phyloP scores from a whole-genome alignment of 2,888 invertebrate genomes.

The Therioaphis trifolii region DNA sequence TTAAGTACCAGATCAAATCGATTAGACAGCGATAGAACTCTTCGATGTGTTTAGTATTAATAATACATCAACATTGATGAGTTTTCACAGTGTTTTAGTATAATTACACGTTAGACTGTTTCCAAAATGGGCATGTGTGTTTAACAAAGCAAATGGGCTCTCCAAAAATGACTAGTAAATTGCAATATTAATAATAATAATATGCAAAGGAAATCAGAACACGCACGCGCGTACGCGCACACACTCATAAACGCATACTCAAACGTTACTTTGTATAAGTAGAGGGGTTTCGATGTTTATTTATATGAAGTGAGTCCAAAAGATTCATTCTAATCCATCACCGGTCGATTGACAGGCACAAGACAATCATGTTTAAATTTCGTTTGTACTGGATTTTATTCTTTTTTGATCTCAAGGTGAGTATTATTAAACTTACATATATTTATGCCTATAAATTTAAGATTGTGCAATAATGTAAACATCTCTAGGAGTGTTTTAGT shows the following conservation, averaged over 20 bases:
- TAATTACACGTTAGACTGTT: slow-evolving; percentile 18
- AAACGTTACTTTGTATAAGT: not conserved
- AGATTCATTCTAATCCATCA: not conserved
- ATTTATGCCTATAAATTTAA: too few relatives aligned
- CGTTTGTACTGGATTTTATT: not conserved
- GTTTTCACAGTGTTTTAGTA: not conserved
- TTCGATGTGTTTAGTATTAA: not conserved
- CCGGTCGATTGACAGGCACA: not conserved
- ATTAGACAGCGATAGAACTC: not conserved
- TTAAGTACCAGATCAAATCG: slow-evolving; percentile 5
- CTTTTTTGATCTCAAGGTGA: too few relatives aligned
- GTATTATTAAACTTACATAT: too few relatives aligned
- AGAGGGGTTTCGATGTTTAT: slow-evolving; percentile 9
- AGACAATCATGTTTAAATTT: not conserved
- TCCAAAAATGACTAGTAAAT: slow-evolving; percentile 15
- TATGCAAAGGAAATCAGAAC: slow-evolving; percentile 32
- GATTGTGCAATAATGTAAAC: too few relatives aligned
- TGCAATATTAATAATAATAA: slow-evolving; percentile 2
- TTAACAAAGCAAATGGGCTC: slow-evolving; percentile 4
- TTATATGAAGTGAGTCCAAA: not conserved
- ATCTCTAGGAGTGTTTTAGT: not conserved
- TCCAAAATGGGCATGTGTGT: slow-evolving; percentile 31
- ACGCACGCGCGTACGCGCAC: not conserved
- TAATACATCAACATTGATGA: slow-evolving; percentile 16
- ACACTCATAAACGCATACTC: too few relatives aligned